Base-by-base conservation (phyloP, 2,888 invertebrate species). In the Pseudoips prasinana region DNA sequence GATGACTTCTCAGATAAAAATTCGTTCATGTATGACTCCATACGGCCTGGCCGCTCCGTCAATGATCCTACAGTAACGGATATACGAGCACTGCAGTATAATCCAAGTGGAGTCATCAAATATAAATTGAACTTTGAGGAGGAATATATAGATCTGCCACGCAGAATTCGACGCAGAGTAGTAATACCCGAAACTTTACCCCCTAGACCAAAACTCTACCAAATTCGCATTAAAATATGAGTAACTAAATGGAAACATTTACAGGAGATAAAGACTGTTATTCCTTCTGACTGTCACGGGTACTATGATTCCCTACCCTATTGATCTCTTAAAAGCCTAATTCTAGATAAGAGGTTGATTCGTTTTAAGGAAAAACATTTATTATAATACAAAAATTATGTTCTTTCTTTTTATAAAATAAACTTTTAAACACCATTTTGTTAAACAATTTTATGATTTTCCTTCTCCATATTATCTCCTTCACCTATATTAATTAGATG, bases 1-100 rank as follows among this genome's bases (percentile, higher is more conserved):
- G 23, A 36, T 1, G 30, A 44, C 25, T 43, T 23, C 25, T 34
- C 34, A 11, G 9, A 32, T 7, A 31, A 32, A 11, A 31, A 25
- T 29, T 14, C 10, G 19, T 28, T 39, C 7, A 34, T 30, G 9
- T 43, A 43, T 29, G 31, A 35, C 20, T 32, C 34, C 10, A 40
- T 44, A 19, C 40, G 44, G 10, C 40, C 44, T 29, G 40, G 40
- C 26, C 22, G 32, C 20, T 18, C 8, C n/a, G 18, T 22, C 11
- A 30, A 30, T 24, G 40, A 40, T 29, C 36, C 36, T 26, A 33
- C 30, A 14, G 44, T 44, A 11, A 36, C 33, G 8, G 33, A 40
- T n/a, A 8, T 40, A 28, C 10, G 22, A 29, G 35, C 18, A 6
- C 25, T 43, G 17, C 28, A 34, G 18, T 35, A 43, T 24, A 39